Conservation (phyloP, 92 coral and sea anemone genomes). For the Phenganax subtilis region DNA sequence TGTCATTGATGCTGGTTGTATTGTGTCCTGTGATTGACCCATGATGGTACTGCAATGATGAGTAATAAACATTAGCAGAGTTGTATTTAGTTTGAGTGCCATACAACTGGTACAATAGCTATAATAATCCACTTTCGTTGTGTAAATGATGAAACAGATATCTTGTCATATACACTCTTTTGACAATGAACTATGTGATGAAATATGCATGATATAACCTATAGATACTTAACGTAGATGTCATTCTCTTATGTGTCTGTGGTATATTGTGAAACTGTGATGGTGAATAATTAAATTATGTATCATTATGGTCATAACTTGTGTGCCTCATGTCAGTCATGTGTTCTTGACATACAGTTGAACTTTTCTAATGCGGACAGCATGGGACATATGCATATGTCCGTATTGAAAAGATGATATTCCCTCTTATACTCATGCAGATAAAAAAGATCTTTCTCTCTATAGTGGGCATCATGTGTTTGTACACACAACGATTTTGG, state of each 20-base stretch:
- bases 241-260: slow-evolving; percentile 7
- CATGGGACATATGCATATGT: no score
- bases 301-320: neutral
- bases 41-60: neutral
- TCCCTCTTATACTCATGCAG: no score
- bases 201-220: neutral
- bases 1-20: neutral
- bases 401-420: no score
- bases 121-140: neutral
- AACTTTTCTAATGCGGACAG: no score
- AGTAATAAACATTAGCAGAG: neutral
- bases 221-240: neutral
- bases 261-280: neutral
- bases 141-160: neutral
- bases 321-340: neutral
- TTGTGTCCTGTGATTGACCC: neutral
- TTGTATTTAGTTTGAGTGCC: neutral
- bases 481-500: no score
- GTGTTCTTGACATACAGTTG: neutral
- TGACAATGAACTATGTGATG: neutral
- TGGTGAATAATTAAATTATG: slow-evolving; percentile 14
- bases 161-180: neutral
- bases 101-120: slow-evolving; percentile 2
- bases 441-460: no score
- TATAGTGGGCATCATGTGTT: no score